A percentile compares a stretch with the other conserved stretches of the same genome.
These are phyloP conservation scores for Lepas anatifera DNA, from an alignment of 2,888 invertebrate species.

Conservation along the genomic window DNA sequence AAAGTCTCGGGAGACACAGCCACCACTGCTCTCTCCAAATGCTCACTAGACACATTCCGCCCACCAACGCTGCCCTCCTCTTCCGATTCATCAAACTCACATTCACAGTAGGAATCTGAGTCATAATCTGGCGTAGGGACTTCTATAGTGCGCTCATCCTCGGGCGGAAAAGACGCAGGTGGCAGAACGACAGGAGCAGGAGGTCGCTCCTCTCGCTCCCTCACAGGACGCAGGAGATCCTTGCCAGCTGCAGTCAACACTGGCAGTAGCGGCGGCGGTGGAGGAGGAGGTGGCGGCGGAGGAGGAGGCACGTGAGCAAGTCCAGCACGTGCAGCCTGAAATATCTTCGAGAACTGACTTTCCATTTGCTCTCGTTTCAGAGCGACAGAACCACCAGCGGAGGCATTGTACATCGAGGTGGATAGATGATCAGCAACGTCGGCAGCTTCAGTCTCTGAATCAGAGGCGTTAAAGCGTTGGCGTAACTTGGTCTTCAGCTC, in stretches of 20 bases:
- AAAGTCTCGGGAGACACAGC: background rate
- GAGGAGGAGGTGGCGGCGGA: background rate
- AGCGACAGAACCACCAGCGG: slow-evolving; percentile 22
- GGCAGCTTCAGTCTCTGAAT: slow-evolving; percentile 13
- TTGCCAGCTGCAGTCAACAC: background rate
- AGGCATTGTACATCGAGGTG: background rate
- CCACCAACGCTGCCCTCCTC: slow-evolving; percentile 9
- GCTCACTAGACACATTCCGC: too few species aligned
- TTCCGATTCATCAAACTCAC: background rate
- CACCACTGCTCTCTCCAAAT: background rate
- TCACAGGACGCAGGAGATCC: too few species aligned
- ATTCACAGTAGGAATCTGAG: slow-evolving; percentile 12
- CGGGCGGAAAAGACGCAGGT: too few species aligned
- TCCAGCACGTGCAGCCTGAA: slow-evolving; percentile 17
- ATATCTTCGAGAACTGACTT: slow-evolving; percentile 23
- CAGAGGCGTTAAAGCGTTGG: slow-evolving; percentile 22
- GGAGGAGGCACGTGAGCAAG: background rate
- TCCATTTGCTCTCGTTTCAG: slow-evolving; percentile 24
- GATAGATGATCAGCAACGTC: background rate
- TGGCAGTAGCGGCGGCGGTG: background rate
- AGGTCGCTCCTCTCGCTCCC: too few species aligned
- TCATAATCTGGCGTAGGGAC: slow-evolving; percentile 16
- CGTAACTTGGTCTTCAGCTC: slow-evolving; percentile 26
- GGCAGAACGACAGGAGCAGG: too few species aligned
- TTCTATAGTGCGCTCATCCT: background rate